Evolutionary conservation across 2,797 vertebrate genomes (phyloP).

Genomic region (Tarsius wallacei): DNA sequence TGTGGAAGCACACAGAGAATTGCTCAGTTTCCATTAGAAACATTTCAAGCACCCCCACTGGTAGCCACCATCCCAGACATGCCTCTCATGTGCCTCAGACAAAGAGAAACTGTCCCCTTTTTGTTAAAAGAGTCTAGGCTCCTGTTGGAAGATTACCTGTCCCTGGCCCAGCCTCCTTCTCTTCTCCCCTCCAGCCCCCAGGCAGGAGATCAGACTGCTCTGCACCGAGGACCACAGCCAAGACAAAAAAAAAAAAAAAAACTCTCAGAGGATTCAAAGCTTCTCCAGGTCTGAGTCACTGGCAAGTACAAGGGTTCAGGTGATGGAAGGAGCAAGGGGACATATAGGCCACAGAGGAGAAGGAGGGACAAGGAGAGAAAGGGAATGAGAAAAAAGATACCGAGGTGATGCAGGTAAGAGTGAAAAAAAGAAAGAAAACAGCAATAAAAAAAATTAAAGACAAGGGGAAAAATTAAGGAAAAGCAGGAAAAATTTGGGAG

Average conservation of each 20-base stretch:
- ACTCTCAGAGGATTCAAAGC: neutral
- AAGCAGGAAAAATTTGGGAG: neutral
- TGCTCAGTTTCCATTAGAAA: constrained; percentile 61
- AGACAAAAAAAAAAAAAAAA: constrained; percentile 62
- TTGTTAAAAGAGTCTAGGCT: constrained; percentile 77
- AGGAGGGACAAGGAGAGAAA: neutral
- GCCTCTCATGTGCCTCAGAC: constrained; percentile 76
- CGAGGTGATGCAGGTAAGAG: neutral
- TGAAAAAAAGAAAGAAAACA: neutral
- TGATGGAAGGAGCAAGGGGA: neutral
- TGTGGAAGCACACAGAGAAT: neutral
- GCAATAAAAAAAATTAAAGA: neutral
- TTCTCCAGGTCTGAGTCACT: constrained; percentile 37
- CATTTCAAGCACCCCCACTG: constrained; percentile 11
- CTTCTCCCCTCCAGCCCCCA: neutral
- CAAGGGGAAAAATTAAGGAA: neutral
- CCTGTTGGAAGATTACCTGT: constrained; percentile 80
- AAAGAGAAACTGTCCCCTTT: constrained; percentile 85
- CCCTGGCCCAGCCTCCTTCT: constrained; percentile 55
- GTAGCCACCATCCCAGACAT: constrained; percentile 66
- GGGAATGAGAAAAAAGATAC: neutral
- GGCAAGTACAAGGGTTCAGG: neutral
- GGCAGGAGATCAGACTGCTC: neutral
- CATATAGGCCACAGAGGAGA: neutral
- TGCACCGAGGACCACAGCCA: neutral